These are phyloP conservation scores for Drosophila neonasuta DNA, from an alignment of 2,888 invertebrate species.

Conservation along the genomic window DNA sequence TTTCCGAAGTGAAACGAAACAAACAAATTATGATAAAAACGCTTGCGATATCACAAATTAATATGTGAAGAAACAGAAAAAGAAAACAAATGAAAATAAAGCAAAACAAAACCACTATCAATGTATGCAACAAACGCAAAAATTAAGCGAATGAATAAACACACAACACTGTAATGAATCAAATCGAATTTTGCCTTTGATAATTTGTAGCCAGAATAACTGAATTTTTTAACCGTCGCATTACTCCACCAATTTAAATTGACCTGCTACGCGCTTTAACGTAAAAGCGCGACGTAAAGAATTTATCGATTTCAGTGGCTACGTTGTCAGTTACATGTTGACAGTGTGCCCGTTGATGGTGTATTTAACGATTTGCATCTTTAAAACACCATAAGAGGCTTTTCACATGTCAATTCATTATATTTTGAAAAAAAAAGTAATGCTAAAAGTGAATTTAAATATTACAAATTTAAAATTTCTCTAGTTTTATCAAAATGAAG, in stretches of 20 bases:
- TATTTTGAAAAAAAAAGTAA: too few species aligned
- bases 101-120: slow-evolving; percentile 9
- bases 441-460: too few species aligned
- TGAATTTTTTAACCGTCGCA: too few species aligned
- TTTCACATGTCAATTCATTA: too few species aligned
- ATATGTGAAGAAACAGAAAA: slow-evolving; percentile 32
- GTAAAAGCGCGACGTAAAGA: not conserved
- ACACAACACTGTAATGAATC: slow-evolving; percentile 35
- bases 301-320: not conserved
- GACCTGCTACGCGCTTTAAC: slow-evolving; percentile 7
- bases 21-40: slow-evolving; percentile 17
- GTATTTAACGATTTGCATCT: not conserved
- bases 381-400: too few species aligned
- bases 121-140: slow-evolving; percentile 43
- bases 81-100: slow-evolving; percentile 6
- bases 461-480: too few species aligned
- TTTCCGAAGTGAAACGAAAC: slow-evolving; percentile 32
- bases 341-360: not conserved
- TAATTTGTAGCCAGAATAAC: too few species aligned
- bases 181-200: not conserved
- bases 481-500: too few species aligned
- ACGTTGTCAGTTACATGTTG: not conserved
- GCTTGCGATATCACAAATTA: slow-evolving; percentile 54
- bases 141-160: slow-evolving; percentile 46
- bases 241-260: slow-evolving; percentile 4